These are phyloP conservation scores for Drosophila orena DNA, from an alignment of 1,140 invertebrate genomes.

Conservation along the genomic window DNA sequence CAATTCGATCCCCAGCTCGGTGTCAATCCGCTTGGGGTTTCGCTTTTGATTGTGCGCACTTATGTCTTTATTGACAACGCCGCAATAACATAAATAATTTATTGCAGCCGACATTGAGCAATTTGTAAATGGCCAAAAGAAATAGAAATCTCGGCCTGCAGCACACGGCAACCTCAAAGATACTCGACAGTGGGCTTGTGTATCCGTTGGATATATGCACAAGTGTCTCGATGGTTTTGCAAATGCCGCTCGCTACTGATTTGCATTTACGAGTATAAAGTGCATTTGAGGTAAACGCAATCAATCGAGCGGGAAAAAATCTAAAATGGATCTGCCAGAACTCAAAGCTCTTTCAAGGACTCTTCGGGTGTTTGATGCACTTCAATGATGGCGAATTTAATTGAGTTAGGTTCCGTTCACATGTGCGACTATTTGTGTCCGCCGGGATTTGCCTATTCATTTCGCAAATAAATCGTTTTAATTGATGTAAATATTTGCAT, in stretches of 20 bases:
- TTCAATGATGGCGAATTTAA: conserved; percentile 36
- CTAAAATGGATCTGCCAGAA: conserved; percentile 10
- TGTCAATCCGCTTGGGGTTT: conserved; percentile 65
- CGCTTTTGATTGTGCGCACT: conserved; percentile 75
- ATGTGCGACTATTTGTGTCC: conserved; percentile 19
- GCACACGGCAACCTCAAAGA: conserved; percentile 22
- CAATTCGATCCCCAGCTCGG: conserved; percentile 5
- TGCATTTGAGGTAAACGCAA: conserved; percentile 56
- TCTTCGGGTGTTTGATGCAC: conserved; percentile 41
- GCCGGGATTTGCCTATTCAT: conserved; percentile 16
- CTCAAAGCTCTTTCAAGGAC: conserved; percentile 42
- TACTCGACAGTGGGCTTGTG: neutral
- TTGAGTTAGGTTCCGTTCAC: conserved; percentile 25
- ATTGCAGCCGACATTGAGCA: conserved; percentile 62
- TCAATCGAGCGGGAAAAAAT: conserved; percentile 10
- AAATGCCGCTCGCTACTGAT: conserved; percentile 26
- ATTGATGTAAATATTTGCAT: conserved; percentile 45
- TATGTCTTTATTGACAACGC: conserved; percentile 78
- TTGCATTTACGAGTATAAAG: conserved; percentile 54
- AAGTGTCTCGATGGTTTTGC: conserved; percentile 4
- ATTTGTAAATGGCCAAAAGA: conserved; percentile 72
- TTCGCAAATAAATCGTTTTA: conserved; percentile 39
- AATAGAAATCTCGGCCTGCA: conserved; percentile 17
- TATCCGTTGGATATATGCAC: conserved; percentile 5
- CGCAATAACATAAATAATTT: conserved; percentile 77